Percentiles rank a stretch among this genome's conserved stretches.
Evolutionary conservation across 30 jellyfish, hydroid and myxozoan species (phyloP).

Genomic region (Chrysaora quinquecirrha): DNA sequence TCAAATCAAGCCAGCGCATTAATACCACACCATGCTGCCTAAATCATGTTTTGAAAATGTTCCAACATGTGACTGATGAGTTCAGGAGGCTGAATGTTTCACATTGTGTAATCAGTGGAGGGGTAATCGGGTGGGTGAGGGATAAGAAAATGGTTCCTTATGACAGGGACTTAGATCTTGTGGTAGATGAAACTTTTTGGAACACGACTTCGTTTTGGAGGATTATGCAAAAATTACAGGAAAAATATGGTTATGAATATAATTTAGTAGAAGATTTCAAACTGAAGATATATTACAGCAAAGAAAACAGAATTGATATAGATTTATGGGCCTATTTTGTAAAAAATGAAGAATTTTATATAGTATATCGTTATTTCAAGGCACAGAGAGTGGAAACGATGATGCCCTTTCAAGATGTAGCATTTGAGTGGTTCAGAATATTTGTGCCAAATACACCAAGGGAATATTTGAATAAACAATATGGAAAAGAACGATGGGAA

Average conservation of each 20-base stretch:
- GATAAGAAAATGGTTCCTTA: slow-evolving; percentile 79
- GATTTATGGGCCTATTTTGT: slow-evolving; percentile 89
- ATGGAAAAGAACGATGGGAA: slow-evolving; percentile 81
- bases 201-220: slow-evolving; percentile 58
- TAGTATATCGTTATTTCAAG: slow-evolving; percentile 31
- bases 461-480: slow-evolving; percentile 55
- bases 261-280: slow-evolving; percentile 59
- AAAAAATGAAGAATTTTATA: slow-evolving; percentile 5
- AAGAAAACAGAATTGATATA: slow-evolving; percentile 31
- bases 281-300: slow-evolving; percentile 63
- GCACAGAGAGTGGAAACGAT: slow-evolving; percentile 45
- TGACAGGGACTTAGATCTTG: slow-evolving; percentile 84
- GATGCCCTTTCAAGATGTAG: slow-evolving; percentile 59
- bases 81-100: slow-evolving; percentile 31
- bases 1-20: slow-evolving; percentile 32
- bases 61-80: slow-evolving; percentile 45
- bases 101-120: slow-evolving; percentile 85
- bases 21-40: slow-evolving; percentile 98
- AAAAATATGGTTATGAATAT: slow-evolving; percentile 46
- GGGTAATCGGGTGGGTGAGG: slow-evolving; percentile 92
- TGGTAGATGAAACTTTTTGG: slow-evolving; percentile 69
- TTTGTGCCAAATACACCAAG: slow-evolving; percentile 78
- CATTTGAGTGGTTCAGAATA: slow-evolving; percentile 62
- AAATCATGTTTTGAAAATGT: slow-evolving; percentile 62
- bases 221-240: slow-evolving; percentile 14